Evolutionary conservation across 2,113 vertebrate species (phyloP), one percentile per base, ranked within the genome.

Genomic region (Tinamus guttatus): DNA sequence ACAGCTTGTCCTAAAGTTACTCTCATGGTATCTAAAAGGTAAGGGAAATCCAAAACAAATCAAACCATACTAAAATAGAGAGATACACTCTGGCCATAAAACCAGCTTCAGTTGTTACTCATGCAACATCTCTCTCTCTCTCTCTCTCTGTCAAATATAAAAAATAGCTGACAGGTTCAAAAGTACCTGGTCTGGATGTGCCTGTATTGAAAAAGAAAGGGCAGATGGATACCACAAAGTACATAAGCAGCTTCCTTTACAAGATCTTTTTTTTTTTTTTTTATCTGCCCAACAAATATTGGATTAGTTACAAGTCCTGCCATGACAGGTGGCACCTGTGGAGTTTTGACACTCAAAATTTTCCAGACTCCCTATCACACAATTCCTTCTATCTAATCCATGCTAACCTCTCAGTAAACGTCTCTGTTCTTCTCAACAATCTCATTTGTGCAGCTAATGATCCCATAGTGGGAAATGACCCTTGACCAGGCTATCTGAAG

Each of bases 211-310:
- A 52, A 79, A 88, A 65, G 68, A 70, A 81, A 30, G 59, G 87
- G 81, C 96, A 97, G 96, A 93, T 97, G 88, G 95, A 51, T 8
- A 8, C 62, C 83, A 77, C 34, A 63, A 93, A 95, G 93, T 84
- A 65, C 6, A 28, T 94, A 92, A 97, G 97, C 93, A 90, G 92
- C 85, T 96, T 86, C 81, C 87, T 74, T 90, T 59, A 60, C 32
- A 34, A 88, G n/a, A n/a, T n/a, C n/a, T n/a, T n/a, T n/a, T n/a
- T n/a, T n/a, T 38, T 11, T 91, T 93, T 97, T 97, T 97, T 96
- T 94, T 73, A 94, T 73, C 85, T 95, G 80, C 59, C 54, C 17
- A 69, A 62, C 28, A 90, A 82, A 84, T 84, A 88, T 56, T 96
- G 85, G 73, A 95, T 97, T 95, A 95, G 78, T 94, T 89, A 96